Evolutionary conservation across 2,797 vertebrate genomes (phyloP), one percentile per base, ranked within the genome.

Genomic region (Labroides dimidiatus): DNA sequence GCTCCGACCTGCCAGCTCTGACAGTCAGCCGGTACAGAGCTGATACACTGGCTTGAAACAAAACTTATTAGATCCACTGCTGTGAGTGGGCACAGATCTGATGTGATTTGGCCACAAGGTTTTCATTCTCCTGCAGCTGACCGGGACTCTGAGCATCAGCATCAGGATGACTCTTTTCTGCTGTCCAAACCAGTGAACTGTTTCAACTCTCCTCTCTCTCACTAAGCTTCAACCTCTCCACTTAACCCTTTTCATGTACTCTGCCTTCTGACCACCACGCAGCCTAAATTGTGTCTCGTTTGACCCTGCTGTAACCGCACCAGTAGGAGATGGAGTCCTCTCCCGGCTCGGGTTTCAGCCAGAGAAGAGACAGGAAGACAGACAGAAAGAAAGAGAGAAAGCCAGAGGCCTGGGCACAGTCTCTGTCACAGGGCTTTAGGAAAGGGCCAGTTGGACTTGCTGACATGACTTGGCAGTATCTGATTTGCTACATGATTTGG

Each of bases 401-500:
- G 49, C 48, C 36, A 54, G 41, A 27, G 71, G 64, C 76, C 78
- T 78, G 80, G 80, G 71, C 66, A 77, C 67, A 65, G 69, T 75
- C 67, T 78, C 66, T 78, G 74, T 87, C 80, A 75, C 79, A 82
- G 80, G 62, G 85, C 69, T 80, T 81, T 70, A 76, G 78, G 65
- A 86, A 64, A 54, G 42, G 59, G 83, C 84, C 87, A 90, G 84
- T 85, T 89, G 88, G 86, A 89, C 65, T 65, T 61, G 71, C 66
- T 12, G 53, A 44, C 64, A 85, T 77, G 66, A 78, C 75, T 87
- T 93, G 86, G 85, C 89, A 84, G 59, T 20, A 54, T 80, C 73
- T 72, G 82, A 84, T 73, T 75, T 78, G 83, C 76, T 86, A 76
- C 81, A 86, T 79, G 84, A 84, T 89, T 87, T 87, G 86, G 83